phyloP scores from a whole-genome alignment of 53 echinoderm and acorn worm genomes.

The Stichopus horrens region DNA sequence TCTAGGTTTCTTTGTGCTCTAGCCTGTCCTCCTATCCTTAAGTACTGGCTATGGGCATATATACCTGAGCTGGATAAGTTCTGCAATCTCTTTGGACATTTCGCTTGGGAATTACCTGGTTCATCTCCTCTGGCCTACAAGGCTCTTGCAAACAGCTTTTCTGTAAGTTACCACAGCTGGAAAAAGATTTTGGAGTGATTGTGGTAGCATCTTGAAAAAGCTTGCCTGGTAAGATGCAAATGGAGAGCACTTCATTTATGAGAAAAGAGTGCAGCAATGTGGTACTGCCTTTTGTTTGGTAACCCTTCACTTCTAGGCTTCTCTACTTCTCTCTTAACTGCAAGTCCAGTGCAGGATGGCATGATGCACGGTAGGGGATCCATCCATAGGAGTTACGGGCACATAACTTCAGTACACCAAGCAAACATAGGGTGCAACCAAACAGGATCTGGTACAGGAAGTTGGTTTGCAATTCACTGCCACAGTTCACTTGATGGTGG shows the following conservation, averaged over 20 bases:
- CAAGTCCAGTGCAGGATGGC: background rate
- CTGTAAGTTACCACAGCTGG: constrained; percentile 30
- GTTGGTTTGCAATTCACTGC: constrained; percentile 5
- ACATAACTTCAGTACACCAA: constrained; percentile 4
- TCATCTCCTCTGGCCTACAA: background rate
- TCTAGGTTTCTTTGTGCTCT: background rate
- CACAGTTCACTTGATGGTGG: constrained; percentile 42
- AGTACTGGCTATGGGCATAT: constrained; percentile 13
- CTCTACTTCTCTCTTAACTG: background rate
- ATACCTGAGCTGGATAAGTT: constrained; percentile 3
- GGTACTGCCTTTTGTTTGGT: constrained; percentile 28
- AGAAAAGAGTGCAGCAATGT: constrained; percentile 4
- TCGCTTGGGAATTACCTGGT: background rate
- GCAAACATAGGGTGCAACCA: constrained; percentile 44
- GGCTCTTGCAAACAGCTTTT: constrained; percentile 32
- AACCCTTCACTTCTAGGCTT: background rate
- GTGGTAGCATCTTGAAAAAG: constrained; percentile 1
- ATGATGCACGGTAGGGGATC: constrained; percentile 5
- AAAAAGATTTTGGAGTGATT: constrained; percentile 23
- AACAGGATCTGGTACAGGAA: background rate
- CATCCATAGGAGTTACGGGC: background rate
- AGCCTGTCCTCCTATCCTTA: constrained; percentile 16
- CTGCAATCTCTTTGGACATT: background rate
- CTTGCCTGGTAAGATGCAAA: constrained; percentile 24
- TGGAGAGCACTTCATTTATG: background rate